A percentile compares a stretch with the other conserved stretches of the same genome.
Conservation (phyloP, 1,140 invertebrate species). For the Patella vulgata region DNA sequence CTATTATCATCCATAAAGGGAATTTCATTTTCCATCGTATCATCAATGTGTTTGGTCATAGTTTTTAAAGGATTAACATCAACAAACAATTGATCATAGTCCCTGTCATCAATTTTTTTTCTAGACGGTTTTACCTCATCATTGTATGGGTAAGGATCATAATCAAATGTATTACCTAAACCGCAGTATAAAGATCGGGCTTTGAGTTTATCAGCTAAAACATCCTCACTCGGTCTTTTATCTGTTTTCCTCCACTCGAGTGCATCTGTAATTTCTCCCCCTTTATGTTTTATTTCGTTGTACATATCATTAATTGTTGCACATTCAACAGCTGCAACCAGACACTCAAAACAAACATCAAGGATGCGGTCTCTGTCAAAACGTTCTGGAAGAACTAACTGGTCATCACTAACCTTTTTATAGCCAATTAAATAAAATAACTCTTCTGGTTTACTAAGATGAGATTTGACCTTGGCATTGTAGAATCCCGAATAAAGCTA, state of each 20-base stretch:
- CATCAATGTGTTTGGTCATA: neutral
- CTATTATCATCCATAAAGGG: slow-evolving; percentile 18
- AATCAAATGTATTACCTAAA: too few relatives aligned
- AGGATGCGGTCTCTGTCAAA: slow-evolving; percentile 3
- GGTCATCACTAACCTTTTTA: neutral
- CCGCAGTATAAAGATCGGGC: too few relatives aligned
- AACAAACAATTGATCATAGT: neutral
- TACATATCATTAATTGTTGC: slow-evolving; percentile 15
- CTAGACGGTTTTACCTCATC: neutral
- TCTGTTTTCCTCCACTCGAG: slow-evolving; percentile 1
- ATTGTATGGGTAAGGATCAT: neutral
- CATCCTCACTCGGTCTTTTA: neutral
- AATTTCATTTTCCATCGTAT: slow-evolving; percentile 1
- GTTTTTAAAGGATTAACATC: neutral
- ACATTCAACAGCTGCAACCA: slow-evolving; percentile 11
- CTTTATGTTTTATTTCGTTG: slow-evolving; percentile 17
- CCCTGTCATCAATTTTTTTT: neutral
- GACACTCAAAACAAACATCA: slow-evolving; percentile 23
- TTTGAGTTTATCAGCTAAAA: neutral
- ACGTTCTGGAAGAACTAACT: neutral
- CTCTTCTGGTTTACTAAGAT: slow-evolving; percentile 12
- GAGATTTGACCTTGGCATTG: slow-evolving; percentile 21
- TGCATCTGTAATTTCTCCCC: neutral
- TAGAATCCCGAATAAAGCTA: slow-evolving; percentile 32
- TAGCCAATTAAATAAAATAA: slow-evolving; percentile 26